Evolutionary conservation across 1,140 invertebrate genomes (phyloP).

Genomic region (Hirudo medicinalis): DNA sequence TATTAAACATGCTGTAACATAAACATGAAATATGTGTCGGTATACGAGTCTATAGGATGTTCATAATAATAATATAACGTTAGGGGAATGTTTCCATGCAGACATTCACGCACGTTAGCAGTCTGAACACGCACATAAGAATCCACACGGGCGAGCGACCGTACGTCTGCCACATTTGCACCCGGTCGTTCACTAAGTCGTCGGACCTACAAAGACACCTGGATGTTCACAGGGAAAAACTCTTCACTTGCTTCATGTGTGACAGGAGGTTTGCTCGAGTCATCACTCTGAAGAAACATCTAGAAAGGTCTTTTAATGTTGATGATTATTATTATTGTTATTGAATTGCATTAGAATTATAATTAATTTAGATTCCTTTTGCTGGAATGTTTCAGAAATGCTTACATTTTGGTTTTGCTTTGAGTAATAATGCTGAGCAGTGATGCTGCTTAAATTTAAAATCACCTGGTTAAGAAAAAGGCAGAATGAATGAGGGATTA

Average conservation of each 20-base stretch:
- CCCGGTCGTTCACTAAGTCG: slow-evolving; percentile 76
- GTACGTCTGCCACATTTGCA: slow-evolving; percentile 70
- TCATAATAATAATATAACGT: neutral
- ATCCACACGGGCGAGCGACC: slow-evolving; percentile 87
- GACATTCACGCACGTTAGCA: slow-evolving; percentile 15
- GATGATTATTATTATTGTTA: too few relatives aligned
- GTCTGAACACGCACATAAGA: slow-evolving; percentile 49
- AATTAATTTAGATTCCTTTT: too few relatives aligned
- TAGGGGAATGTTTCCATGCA: neutral
- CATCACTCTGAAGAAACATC: slow-evolving; percentile 22
- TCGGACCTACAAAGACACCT: slow-evolving; percentile 35
- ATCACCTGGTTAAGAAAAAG: too few relatives aligned
- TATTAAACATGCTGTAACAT: too few relatives aligned
- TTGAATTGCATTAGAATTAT: too few relatives aligned
- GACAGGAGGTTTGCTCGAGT: slow-evolving; percentile 20
- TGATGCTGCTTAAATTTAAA: too few relatives aligned
- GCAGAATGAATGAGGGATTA: too few relatives aligned
- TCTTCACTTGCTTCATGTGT: slow-evolving; percentile 24
- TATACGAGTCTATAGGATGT: neutral
- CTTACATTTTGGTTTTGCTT: too few relatives aligned
- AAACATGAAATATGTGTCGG: neutral
- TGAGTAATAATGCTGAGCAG: too few relatives aligned
- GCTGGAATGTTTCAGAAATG: too few relatives aligned
- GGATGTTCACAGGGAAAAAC: slow-evolving; percentile 29
- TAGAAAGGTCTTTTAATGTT: slow-evolving; percentile 6